Base-by-base conservation (phyloP, 2,797 vertebrate species). In the Chloroceryle inda region DNA sequence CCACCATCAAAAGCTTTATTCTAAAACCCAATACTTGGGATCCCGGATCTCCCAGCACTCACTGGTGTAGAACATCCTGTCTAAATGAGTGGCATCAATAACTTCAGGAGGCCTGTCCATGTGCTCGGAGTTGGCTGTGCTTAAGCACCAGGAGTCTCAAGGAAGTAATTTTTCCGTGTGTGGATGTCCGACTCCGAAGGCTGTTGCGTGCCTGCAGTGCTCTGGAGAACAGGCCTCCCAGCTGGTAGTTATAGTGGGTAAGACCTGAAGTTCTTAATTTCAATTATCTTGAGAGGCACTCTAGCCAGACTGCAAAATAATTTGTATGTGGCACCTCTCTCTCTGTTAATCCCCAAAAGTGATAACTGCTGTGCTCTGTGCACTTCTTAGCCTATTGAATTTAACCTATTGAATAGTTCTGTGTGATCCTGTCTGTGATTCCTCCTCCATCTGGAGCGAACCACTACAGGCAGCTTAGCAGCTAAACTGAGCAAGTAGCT, bases 201-300 rank as follows among this genome's bases (percentile, higher is more conserved):
- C 33, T 0, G 1, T 42, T 56, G 19, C 56, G 53, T 61, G 47
- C 44, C 44, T 1, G 0, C 45, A 10, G 64, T 33, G 27, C 53
- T 58, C 76, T 77, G 76, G 55, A 50, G 61, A 74, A 23, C 23
- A 16, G 7, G 7, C 40, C 20, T 79, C 79, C 68, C 52, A 83
- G 3, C 29, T 27, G 44, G 56, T 27, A 35, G 29, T 44, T 85
- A 27, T 66, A 90, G 40, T 40, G 62, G 49, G 66, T 66, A 55
- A 82, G 59, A 38, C 63, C 35, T 35, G 19, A 62, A 76, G 52
- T 45, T 56, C 26, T 83, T 83, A 42, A 79, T 92, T 75, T 58
- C 62, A 38, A 9, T 90, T 69, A 50, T 55, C 42, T 83, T 4
- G 2, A 86, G 76, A 85, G 55, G 35, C 64, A 44, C 71, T 85